Conservation (phyloP, 1,140 invertebrate species). For the Amyelois transitella region DNA sequence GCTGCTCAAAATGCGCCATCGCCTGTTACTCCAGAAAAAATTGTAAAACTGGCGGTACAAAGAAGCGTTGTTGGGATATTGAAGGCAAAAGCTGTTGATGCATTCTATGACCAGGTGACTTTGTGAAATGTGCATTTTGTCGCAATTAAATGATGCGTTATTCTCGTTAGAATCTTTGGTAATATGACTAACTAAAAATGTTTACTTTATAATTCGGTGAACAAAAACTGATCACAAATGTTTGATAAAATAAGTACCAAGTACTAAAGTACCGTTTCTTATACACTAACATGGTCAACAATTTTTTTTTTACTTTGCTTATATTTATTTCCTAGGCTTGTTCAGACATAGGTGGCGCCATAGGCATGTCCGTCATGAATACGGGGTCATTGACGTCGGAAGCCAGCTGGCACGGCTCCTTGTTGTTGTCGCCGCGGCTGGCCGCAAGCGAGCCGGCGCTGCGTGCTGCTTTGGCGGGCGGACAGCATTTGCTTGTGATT, state of each 20-base stretch:
- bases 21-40: slow-evolving; percentile 37
- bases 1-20: slow-evolving; percentile 25
- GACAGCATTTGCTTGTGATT: slow-evolving; percentile 22
- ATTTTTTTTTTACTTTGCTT: neutral
- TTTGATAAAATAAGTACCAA: too few relatives aligned
- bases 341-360: neutral
- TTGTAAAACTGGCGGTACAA: slow-evolving; percentile 45
- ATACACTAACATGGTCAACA: too few relatives aligned
- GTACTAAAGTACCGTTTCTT: too few relatives aligned
- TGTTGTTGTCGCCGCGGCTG: slow-evolving; percentile 24
- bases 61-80: slow-evolving; percentile 41
- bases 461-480: slow-evolving; percentile 12
- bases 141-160: too few relatives aligned
- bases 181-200: too few relatives aligned
- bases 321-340: neutral
- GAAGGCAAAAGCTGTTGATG: slow-evolving; percentile 43
- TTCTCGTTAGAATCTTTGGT: too few relatives aligned
- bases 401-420: neutral
- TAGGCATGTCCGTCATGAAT: neutral
- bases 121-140: slow-evolving; percentile 4
- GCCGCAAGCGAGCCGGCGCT: slow-evolving; percentile 13
- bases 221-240: too few relatives aligned
- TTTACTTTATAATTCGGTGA: too few relatives aligned
- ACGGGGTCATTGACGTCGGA: neutral
- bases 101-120: slow-evolving; percentile 46